These are phyloP conservation scores for Andrena bicolor DNA, from an alignment of 2,888 invertebrate genomes.

Conservation along the genomic window DNA sequence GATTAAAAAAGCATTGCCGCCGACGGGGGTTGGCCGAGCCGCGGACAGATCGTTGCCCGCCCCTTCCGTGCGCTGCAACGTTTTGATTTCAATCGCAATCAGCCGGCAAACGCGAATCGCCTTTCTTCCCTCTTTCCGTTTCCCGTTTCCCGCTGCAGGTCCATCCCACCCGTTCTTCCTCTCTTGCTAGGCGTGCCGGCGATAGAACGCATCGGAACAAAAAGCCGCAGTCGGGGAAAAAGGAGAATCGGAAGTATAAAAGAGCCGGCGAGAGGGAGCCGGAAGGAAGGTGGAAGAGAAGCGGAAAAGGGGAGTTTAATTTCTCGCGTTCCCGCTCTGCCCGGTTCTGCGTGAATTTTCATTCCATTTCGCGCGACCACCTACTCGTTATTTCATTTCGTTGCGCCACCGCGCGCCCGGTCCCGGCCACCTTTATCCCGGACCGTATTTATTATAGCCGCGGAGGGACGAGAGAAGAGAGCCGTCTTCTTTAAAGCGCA, in stretches of 20 bases:
- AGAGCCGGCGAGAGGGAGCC: background rate
- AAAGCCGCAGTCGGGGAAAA: slow-evolving; percentile 54
- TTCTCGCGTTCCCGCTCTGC: slow-evolving; percentile 69
- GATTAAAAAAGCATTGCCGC: slow-evolving; percentile 39
- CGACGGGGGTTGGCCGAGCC: slow-evolving; percentile 45
- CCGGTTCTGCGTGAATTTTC: slow-evolving; percentile 68
- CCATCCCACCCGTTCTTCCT: background rate
- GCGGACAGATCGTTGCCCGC: slow-evolving; percentile 40
- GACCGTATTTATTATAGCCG: slow-evolving; percentile 45
- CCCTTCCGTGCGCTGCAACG: slow-evolving; percentile 38
- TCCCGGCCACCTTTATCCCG: slow-evolving; percentile 19
- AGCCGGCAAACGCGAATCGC: slow-evolving; percentile 54
- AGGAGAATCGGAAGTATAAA: slow-evolving; percentile 43
- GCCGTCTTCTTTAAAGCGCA: background rate
- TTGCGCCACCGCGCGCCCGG: slow-evolving; percentile 35
- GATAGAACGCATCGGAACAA: slow-evolving; percentile 26
- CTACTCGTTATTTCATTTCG: slow-evolving; percentile 72
- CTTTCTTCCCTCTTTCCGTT: slow-evolving; percentile 9
- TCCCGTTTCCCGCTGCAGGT: slow-evolving; percentile 10
- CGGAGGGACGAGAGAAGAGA: slow-evolving; percentile 20
- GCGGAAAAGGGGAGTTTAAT: slow-evolving; percentile 63
- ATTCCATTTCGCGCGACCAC: slow-evolving; percentile 72
- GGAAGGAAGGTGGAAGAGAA: slow-evolving; percentile 7
- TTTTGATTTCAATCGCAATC: slow-evolving; percentile 71
- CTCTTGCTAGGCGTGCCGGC: background rate